Evolutionary conservation across 2,113 vertebrate species (phyloP).

Genomic region (Hypocryptadius cinnamomeus): DNA sequence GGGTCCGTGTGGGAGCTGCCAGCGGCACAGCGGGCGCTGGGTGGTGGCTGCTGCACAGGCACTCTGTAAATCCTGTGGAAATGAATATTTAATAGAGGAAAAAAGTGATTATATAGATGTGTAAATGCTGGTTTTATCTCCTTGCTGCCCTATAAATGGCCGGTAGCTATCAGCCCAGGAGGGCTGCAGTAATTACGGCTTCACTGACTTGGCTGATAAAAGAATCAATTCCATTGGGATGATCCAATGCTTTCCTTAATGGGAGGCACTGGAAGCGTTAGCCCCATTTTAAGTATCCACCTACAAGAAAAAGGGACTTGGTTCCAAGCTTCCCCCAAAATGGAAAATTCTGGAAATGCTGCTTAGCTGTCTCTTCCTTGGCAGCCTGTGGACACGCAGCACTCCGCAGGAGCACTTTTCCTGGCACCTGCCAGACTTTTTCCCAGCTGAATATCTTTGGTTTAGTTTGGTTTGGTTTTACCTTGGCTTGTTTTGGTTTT

Average conservation of each 20-base stretch:
- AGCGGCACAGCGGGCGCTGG: accelerated
- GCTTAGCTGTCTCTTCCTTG: background rate
- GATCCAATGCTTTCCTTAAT: background rate
- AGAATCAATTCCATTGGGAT: background rate
- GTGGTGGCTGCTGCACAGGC: background rate
- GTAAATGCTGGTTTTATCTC: constrained; percentile 34
- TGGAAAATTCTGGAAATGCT: background rate
- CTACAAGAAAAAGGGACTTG: background rate
- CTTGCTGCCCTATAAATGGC: background rate
- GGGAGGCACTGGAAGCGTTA: background rate
- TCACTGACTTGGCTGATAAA: background rate
- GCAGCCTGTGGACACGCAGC: background rate
- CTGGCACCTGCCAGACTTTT: background rate
- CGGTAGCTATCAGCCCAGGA: background rate
- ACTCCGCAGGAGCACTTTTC: background rate
- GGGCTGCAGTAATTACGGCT: background rate
- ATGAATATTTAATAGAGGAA: constrained; percentile 32
- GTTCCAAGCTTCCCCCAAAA: background rate
- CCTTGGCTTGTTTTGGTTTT: background rate
- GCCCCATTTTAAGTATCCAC: background rate
- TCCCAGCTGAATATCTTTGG: background rate
- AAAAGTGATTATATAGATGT: background rate
- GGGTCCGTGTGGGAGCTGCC: accelerated
- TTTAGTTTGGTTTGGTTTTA: background rate
- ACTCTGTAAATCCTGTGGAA: background rate